Conservation (phyloP, 1,140 invertebrate genomes). For the Dreissena polymorpha region DNA sequence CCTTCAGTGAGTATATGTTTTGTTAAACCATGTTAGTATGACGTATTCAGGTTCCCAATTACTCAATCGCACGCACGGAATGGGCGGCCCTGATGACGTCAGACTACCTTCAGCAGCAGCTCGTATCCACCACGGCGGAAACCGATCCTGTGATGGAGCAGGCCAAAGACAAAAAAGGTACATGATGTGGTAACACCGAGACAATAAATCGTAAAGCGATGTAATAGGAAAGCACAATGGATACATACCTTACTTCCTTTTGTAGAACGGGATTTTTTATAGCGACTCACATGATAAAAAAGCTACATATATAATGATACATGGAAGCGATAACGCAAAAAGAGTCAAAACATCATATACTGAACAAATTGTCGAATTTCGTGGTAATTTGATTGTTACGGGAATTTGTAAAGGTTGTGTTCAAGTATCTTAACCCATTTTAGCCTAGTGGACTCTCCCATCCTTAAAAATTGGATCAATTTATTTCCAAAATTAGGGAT, state of each 20-base stretch:
- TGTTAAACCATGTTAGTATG: background rate
- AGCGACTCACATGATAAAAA: background rate
- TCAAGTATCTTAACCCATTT: no score
- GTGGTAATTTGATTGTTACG: no score
- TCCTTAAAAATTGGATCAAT: no score
- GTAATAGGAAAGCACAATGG: background rate
- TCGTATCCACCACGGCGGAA: background rate
- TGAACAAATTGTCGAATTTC: no score
- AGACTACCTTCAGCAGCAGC: conserved; percentile 10
- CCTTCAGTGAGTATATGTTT: background rate
- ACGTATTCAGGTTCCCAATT: conserved; percentile 11
- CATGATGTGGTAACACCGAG: background rate
- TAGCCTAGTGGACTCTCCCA: no score
- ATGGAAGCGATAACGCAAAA: no score
- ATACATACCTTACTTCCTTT: background rate
- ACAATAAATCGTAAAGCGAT: background rate
- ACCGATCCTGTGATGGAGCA: background rate
- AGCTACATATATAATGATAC: no score
- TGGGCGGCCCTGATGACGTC: conserved; percentile 22
- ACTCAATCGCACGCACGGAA: conserved; percentile 28
- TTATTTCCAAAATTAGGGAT: no score
- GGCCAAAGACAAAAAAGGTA: background rate
- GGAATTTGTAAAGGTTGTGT: no score
- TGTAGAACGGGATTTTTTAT: background rate
- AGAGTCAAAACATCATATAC: no score